Conservation (phyloP, 1,140 invertebrate species). For the Drosophila fuyamai region DNA sequence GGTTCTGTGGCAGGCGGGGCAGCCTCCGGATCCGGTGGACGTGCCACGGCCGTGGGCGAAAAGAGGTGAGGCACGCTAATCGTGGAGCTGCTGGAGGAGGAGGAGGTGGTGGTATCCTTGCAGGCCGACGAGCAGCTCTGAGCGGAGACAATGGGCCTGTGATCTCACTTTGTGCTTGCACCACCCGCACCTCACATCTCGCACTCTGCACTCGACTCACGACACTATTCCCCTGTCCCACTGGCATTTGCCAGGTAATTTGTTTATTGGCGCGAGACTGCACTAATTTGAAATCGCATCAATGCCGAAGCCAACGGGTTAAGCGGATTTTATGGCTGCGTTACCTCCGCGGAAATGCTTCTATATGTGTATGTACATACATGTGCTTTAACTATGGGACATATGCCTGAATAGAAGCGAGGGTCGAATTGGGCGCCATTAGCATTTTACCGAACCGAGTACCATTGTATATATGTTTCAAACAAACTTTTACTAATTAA, state of each 20-base stretch:
- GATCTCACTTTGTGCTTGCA: conserved; percentile 54
- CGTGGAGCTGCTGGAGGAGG: conserved; percentile 77
- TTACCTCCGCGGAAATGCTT: too few relatives aligned
- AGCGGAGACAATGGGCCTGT: conserved; percentile 43
- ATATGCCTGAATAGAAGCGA: not conserved
- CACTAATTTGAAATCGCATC: not conserved
- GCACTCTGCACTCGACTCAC: conserved; percentile 14
- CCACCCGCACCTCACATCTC: conserved; percentile 5
- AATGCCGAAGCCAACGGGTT: not conserved
- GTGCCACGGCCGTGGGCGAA: conserved; percentile 58
- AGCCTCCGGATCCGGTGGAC: conserved; percentile 9
- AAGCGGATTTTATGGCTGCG: too few relatives aligned
- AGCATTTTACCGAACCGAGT: not conserved
- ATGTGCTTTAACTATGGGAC: too few relatives aligned
- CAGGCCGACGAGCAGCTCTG: conserved; percentile 79
- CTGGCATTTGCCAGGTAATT: conserved; percentile 2
- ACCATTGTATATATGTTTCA: conserved; percentile 12
- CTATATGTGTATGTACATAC: too few relatives aligned
- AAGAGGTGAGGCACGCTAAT: conserved; percentile 84
- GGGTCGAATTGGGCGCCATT: not conserved
- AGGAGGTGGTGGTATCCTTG: conserved; percentile 38
- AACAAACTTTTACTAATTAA: conserved; percentile 11
- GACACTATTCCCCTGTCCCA: not conserved
- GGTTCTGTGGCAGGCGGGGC: conserved; percentile 9
- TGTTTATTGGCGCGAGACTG: conserved; percentile 15